phyloP scores from a whole-genome alignment of 2,888 invertebrate species.

The Chymomyza fuscimana region DNA sequence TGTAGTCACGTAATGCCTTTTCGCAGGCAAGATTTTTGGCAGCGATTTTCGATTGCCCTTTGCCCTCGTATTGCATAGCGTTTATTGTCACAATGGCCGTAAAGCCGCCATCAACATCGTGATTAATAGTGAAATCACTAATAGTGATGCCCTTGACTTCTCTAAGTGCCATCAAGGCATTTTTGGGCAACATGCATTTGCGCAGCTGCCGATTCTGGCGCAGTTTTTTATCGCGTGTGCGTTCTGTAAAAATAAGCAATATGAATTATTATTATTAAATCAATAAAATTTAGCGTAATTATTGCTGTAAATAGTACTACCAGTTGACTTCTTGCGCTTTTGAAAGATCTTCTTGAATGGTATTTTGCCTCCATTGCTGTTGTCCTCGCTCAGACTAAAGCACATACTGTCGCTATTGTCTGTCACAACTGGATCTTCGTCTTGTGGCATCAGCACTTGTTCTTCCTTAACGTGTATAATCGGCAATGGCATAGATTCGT shows the following conservation, averaged over 20 bases:
- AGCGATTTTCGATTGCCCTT: constrained; percentile 78
- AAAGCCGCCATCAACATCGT: constrained; percentile 78
- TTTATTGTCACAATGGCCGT: constrained; percentile 83
- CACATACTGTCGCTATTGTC: not conserved
- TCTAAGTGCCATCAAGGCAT: constrained; percentile 92
- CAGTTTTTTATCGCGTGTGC: constrained; percentile 81
- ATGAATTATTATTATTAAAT: not conserved
- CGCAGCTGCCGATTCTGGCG: constrained; percentile 88
- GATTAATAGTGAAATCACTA: constrained; percentile 74
- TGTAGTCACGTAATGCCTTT: constrained; percentile 86
- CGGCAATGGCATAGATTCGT: constrained; percentile 16
- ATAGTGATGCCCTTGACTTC: constrained; percentile 83
- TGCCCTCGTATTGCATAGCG: constrained; percentile 82
- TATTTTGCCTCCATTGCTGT: constrained; percentile 57
- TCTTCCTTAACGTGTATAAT: constrained; percentile 33
- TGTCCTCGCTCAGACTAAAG: constrained; percentile 44
- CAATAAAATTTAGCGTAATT: not conserved
- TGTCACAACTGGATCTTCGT: not conserved
- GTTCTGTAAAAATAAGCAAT: constrained; percentile 57
- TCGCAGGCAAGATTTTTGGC: constrained; percentile 91
- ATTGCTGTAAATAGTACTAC: constrained; percentile 43
- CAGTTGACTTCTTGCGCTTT: constrained; percentile 78
- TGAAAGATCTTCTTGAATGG: constrained; percentile 78
- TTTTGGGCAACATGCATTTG: constrained; percentile 89
- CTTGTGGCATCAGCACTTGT: not conserved